Conservation (phyloP, 35 echinoderm and acorn worm genomes). For the Stichopus chloronotus region DNA sequence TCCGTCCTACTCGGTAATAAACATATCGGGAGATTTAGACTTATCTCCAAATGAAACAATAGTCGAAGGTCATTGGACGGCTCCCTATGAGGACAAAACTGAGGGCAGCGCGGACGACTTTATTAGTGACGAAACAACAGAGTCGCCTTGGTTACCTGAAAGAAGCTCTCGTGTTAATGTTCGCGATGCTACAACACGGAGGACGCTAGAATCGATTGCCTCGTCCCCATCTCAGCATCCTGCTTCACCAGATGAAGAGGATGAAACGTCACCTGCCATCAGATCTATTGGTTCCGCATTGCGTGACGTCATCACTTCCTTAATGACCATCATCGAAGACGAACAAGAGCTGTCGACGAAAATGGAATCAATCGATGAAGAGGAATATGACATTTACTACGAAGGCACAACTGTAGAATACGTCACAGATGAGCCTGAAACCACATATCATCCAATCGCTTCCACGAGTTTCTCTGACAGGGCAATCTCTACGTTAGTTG, state of each 20-base stretch:
- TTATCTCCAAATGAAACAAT: not conserved
- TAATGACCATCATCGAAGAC: not conserved
- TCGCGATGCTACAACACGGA: slow-evolving; percentile 41
- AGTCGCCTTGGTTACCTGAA: not conserved
- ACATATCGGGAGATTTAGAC: not conserved
- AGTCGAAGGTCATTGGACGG: slow-evolving; percentile 26
- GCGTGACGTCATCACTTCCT: not conserved
- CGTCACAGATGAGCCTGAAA: not conserved
- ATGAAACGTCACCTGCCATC: not conserved
- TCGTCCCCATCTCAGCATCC: not conserved
- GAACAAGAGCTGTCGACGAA: not conserved
- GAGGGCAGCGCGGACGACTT: not conserved
- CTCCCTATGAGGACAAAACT: not conserved
- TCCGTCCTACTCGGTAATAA: not conserved
- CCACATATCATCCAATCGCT: not conserved
- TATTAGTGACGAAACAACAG: not conserved
- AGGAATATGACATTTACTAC: not conserved
- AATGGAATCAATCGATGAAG: not conserved
- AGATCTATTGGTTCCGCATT: not conserved
- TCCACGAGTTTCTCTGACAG: too few species aligned
- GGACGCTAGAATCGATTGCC: not conserved
- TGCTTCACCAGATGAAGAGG: not conserved
- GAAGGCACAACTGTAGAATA: not conserved
- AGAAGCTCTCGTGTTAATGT: not conserved
- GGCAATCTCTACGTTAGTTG: not conserved